Conservation (phyloP, 2,797 vertebrate genomes). For the Phoeniculus purpureus region DNA sequence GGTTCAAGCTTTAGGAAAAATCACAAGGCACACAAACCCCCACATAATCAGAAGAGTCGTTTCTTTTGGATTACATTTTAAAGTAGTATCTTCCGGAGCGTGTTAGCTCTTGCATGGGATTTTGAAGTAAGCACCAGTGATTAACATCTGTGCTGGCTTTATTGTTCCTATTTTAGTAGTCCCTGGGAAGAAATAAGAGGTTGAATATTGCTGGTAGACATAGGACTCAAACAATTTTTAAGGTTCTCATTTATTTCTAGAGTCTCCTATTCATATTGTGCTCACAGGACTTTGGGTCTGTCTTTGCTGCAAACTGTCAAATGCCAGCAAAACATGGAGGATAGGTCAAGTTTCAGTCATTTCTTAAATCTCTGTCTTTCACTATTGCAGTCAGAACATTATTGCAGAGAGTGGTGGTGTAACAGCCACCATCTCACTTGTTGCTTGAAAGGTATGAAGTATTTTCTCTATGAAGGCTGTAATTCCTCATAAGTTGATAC, state of each 20-base stretch:
- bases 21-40: neutral
- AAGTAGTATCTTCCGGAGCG: neutral
- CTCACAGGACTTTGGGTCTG: neutral
- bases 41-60: neutral
- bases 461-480: neutral
- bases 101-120: neutral
- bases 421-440: neutral
- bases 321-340: neutral
- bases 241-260: neutral
- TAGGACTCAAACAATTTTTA: neutral
- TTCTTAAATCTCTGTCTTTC: neutral
- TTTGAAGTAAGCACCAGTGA: neutral
- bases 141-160: neutral
- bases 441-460: neutral
- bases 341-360: neutral
- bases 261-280: neutral
- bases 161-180: neutral
- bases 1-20: neutral
- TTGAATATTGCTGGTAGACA: neutral
- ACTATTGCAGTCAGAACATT: neutral
- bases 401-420: neutral
- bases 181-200: neutral
- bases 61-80: neutral
- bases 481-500: neutral
- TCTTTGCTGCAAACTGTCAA: neutral